Evolutionary conservation across 2,113 vertebrate genomes (phyloP), one percentile per base, ranked within the genome.

Genomic region (Macroglossus sobrinus): DNA sequence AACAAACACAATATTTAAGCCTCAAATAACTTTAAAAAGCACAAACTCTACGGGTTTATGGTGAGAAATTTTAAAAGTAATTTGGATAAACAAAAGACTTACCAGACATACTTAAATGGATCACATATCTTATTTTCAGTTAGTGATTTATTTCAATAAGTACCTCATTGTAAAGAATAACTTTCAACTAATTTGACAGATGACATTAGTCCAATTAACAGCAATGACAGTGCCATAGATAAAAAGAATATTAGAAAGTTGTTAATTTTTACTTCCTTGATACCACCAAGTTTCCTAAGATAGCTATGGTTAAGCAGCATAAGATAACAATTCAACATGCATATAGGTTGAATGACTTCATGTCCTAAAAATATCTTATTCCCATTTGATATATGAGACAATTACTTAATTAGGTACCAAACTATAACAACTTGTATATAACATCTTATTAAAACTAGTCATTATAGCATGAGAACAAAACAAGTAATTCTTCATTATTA

Each of bases 1-100:
- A 80, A 69, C 50, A 74, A 63, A 33, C 1, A 63, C 92, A 80
- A 76, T 45, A 45, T 33, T 4, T 84, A 15, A 72, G 40, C 10
- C 3, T 76, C 69, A 55, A 96, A 69, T 82, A 33, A 93, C 16
- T 78, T 82, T 78, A 35, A 80, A 92, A 89, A 96, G 43, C 35
- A 89, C 30, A 90, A 69, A 85, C 79, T 63, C n/a, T 88, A 68
- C 26, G 30, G 24, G 40, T 78, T 53, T 38, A 71, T 30, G 28
- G 14, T 93, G 19, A 96, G 35, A 92, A 85, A 91, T 64, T 68
- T 94, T 79, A 26, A 64, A 86, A 94, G 81, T 43, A 80, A 84
- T 61, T 69, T 81, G 50, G 30, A 79, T 79, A 57, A 93, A 91
- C 9, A 2, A 91, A 95, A 55, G 14, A 82, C 7, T 53, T 68